Evolutionary conservation across 2,113 vertebrate species (phyloP).

Genomic region (Salvelinus namaycush): DNA sequence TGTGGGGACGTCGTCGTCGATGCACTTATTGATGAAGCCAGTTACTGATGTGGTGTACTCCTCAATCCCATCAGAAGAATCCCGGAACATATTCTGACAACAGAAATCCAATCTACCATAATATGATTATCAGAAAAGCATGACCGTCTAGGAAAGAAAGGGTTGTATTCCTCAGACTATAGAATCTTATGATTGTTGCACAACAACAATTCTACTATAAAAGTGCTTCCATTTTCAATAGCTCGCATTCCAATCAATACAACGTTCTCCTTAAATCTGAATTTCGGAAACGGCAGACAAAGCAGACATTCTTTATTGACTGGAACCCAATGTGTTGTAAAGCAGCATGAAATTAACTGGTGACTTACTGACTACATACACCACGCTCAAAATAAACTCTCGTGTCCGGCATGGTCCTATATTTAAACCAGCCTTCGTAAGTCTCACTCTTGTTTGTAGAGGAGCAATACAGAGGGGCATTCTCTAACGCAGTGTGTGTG

Average conservation of each 20-base stretch:
- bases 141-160: not conserved
- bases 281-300: not conserved
- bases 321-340: not conserved
- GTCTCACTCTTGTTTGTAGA: constrained; percentile 15
- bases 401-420: constrained; percentile 4
- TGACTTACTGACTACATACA: not conserved
- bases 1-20: no score
- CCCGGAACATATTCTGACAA: not conserved
- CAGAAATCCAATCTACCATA: not conserved
- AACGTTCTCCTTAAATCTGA: not conserved
- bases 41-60: no score
- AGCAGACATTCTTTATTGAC: not conserved
- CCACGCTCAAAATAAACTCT: no score
- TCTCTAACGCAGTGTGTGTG: no score
- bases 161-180: not conserved
- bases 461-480: constrained; percentile 33
- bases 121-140: not conserved
- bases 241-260: constrained; percentile 15
- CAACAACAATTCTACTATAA: constrained; percentile 18
- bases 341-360: not conserved
- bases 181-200: not conserved
- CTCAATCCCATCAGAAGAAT: no score
- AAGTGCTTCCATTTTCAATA: constrained; percentile 24
- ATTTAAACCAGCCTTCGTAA: constrained; percentile 42
- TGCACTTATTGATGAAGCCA: no score